A percentile compares a stretch with the other conserved stretches of the same genome.
These are phyloP conservation scores for Dendrophyllia cribrosa DNA, from an alignment of 64 coral and sea anemone species.

Conservation along the genomic window DNA sequence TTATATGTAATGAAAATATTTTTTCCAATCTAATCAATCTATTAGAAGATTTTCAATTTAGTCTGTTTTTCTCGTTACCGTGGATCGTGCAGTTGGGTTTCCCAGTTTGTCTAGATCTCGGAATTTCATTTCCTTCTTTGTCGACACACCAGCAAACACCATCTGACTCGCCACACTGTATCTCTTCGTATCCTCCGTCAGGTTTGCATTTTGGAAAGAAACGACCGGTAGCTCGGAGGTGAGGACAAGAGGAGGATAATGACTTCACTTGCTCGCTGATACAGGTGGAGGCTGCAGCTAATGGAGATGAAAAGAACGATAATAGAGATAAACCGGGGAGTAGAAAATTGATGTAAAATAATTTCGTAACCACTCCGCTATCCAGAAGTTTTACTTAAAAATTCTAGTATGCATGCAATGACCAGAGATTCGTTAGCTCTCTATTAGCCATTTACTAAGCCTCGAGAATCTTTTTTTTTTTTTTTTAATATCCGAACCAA, in stretches of 20 bases:
- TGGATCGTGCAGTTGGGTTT: constrained; percentile 2
- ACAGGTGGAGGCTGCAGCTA: background rate
- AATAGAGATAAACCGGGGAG: background rate
- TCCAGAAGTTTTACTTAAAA: no score
- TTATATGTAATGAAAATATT: no score
- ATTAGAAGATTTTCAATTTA: background rate
- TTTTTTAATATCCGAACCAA: no score
- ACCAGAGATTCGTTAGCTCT: no score
- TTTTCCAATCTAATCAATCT: no score
- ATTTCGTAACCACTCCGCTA: background rate
- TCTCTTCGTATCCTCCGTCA: constrained; percentile 7
- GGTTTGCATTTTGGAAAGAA: constrained; percentile 29
- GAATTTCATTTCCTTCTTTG: constrained; percentile 30
- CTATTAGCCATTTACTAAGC: no score
- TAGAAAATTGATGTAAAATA: background rate
- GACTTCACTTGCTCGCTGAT: constrained; percentile 6
- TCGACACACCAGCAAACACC: constrained; percentile 51
- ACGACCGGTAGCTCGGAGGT: background rate
- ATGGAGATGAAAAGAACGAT: background rate
- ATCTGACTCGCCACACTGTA: background rate
- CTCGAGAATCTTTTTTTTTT: no score
- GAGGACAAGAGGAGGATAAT: constrained; percentile 3
- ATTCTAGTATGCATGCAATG: no score
- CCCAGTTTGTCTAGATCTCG: constrained; percentile 17
- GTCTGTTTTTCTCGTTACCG: background rate